Conservation (phyloP, 2,888 invertebrate species). For the Timema cristinae region DNA sequence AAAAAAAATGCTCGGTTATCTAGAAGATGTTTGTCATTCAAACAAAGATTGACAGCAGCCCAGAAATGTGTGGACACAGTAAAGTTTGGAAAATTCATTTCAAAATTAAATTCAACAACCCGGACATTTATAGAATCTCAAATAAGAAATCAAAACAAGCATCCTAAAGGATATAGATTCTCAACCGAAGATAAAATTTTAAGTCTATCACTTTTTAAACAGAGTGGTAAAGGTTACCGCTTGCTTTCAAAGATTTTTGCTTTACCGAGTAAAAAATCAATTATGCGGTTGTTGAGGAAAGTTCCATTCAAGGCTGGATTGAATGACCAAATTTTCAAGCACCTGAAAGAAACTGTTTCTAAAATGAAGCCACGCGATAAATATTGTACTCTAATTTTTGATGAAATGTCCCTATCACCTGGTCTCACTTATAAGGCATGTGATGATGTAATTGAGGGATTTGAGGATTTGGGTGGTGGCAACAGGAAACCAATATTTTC, state of each 20-base stretch:
- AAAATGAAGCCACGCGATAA: neutral
- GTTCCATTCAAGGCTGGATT: neutral
- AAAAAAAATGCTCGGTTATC: no score
- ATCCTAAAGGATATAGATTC: neutral
- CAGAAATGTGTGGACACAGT: neutral
- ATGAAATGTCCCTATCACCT: neutral
- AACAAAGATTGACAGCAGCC: no score
- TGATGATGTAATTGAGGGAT: neutral
- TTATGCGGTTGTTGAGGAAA: neutral
- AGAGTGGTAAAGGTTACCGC: neutral
- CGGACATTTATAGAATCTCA: conserved; percentile 6
- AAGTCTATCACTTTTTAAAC: neutral
- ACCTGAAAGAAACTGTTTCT: neutral
- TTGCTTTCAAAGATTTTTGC: neutral
- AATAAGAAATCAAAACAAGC: neutral
- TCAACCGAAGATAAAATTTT: conserved; percentile 2
- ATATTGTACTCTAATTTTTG: neutral
- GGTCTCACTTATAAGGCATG: neutral
- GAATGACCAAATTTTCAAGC: neutral
- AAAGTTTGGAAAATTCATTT: neutral
- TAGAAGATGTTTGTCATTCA: no score
- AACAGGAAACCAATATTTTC: neutral
- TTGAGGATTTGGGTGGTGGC: neutral
- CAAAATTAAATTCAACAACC: neutral
- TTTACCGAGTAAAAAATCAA: neutral